phyloP scores from a whole-genome alignment of 2,888 invertebrate genomes.

The Caenorhabditis virilis region DNA sequence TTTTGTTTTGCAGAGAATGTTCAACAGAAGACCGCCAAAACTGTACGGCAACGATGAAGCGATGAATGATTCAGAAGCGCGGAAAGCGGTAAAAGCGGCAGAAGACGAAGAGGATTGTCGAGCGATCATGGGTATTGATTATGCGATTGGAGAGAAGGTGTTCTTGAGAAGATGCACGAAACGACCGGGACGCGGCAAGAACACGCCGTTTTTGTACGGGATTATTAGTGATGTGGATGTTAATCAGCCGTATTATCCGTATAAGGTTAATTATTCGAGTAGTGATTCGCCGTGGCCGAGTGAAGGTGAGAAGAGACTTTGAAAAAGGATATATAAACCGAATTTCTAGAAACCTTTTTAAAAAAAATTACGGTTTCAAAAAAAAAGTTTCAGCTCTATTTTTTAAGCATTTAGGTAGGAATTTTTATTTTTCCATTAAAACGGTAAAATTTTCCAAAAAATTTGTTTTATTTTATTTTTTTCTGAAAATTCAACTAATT shows the following conservation, averaged over 20 bases:
- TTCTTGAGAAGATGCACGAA: conserved; percentile 23
- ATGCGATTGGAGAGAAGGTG: conserved; percentile 21
- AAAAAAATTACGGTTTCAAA: too few relatives aligned
- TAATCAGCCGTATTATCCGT: conserved; percentile 30
- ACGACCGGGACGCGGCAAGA: conserved; percentile 33
- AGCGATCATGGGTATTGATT: conserved; percentile 2
- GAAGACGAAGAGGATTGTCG: background rate
- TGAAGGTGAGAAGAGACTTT: conserved; percentile 21
- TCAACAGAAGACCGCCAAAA: conserved; percentile 34
- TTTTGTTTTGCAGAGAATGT: conserved; percentile 33
- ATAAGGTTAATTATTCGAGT: conserved; percentile 39
- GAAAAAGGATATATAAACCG: background rate
- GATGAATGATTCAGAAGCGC: background rate
- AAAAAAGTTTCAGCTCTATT: too few relatives aligned
- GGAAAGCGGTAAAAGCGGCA: background rate
- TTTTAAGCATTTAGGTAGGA: too few relatives aligned
- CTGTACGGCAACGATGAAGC: conserved; percentile 13
- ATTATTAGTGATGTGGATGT: conserved; percentile 22
- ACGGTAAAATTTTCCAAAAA: too few relatives aligned
- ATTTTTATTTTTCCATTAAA: too few relatives aligned
- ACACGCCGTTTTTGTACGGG: conserved; percentile 30
- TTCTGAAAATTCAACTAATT: too few relatives aligned
- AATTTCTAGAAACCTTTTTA: too few relatives aligned
- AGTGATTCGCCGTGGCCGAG: conserved; percentile 34
- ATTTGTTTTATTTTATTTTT: too few relatives aligned